A percentile compares a stretch with the other conserved stretches of the same genome.
Evolutionary conservation across 2,113 vertebrate genomes (phyloP).

Genomic region (Spermophilus dauricus): DNA sequence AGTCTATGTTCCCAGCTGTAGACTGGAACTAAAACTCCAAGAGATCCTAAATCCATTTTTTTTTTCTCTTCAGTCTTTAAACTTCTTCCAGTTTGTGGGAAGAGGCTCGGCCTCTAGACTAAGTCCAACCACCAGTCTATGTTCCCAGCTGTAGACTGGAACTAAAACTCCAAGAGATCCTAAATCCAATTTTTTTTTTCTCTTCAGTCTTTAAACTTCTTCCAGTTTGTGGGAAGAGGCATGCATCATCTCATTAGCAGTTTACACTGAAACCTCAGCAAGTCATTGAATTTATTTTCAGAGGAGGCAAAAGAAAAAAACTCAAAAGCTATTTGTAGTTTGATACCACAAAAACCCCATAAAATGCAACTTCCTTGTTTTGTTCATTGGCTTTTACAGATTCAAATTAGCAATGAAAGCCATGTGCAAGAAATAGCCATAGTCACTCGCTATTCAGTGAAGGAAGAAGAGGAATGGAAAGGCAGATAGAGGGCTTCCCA

Average conservation of each 20-base stretch:
- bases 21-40: background rate
- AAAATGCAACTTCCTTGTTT: slow-evolving; percentile 63
- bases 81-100: slow-evolving; percentile 1
- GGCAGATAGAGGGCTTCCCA: background rate
- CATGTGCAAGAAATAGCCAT: slow-evolving; percentile 52
- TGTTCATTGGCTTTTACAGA: slow-evolving; percentile 67
- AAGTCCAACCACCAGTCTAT: background rate
- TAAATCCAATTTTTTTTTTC: background rate
- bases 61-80: slow-evolving; percentile 49
- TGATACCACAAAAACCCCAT: slow-evolving; percentile 61
- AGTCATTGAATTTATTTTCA: slow-evolving; percentile 66
- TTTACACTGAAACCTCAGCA: slow-evolving; percentile 67
- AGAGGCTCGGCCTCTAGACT: background rate
- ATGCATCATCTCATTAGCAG: slow-evolving; percentile 68
- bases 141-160: background rate
- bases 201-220: slow-evolving; percentile 53
- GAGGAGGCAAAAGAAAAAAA: slow-evolving; percentile 54
- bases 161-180: background rate
- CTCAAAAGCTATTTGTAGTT: slow-evolving; percentile 60
- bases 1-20: background rate
- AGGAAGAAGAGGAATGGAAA: background rate
- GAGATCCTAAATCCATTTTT: background rate
- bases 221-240: slow-evolving; percentile 33
- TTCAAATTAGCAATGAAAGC: slow-evolving; percentile 77
- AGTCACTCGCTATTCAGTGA: background rate